Conservation (phyloP, 1,140 invertebrate species). For the Neodiprion virginianus region DNA sequence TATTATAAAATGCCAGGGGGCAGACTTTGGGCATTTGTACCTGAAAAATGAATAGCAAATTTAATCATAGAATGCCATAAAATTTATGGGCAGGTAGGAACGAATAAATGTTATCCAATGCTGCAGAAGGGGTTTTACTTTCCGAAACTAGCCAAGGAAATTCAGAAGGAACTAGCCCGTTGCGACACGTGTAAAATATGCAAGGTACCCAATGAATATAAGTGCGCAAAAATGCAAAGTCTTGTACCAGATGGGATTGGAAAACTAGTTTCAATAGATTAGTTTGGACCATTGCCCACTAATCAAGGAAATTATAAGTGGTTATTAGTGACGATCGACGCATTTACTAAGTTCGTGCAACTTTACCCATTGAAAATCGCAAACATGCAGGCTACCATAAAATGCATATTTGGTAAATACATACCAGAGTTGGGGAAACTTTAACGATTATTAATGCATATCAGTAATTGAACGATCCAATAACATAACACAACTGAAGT, state of each 20-base stretch:
- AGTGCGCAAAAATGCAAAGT: constrained; percentile 20
- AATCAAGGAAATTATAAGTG: constrained; percentile 28
- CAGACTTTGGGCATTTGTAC: not conserved
- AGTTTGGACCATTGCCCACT: constrained; percentile 36
- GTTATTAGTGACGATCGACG: constrained; percentile 41
- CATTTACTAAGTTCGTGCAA: constrained; percentile 41
- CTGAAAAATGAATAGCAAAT: not conserved
- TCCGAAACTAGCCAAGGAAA: not conserved
- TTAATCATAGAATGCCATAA: not conserved
- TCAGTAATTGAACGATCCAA: too few relatives aligned
- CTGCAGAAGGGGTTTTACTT: constrained; percentile 18
- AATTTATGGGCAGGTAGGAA: not conserved
- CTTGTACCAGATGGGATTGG: constrained; percentile 27
- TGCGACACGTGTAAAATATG: constrained; percentile 18
- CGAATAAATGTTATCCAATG: constrained; percentile 17
- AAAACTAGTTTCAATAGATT: constrained; percentile 38
- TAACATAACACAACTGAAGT: too few relatives aligned
- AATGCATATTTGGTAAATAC: not conserved
- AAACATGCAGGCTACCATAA: not conserved
- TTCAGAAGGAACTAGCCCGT: not conserved
- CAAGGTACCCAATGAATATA: constrained; percentile 4
- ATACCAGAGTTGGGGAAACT: not conserved
- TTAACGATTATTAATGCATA: not conserved
- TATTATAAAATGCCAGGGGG: not conserved
- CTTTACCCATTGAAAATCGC: not conserved